Conservation (phyloP, 2,113 vertebrate species). For the Zapus hudsonius region DNA sequence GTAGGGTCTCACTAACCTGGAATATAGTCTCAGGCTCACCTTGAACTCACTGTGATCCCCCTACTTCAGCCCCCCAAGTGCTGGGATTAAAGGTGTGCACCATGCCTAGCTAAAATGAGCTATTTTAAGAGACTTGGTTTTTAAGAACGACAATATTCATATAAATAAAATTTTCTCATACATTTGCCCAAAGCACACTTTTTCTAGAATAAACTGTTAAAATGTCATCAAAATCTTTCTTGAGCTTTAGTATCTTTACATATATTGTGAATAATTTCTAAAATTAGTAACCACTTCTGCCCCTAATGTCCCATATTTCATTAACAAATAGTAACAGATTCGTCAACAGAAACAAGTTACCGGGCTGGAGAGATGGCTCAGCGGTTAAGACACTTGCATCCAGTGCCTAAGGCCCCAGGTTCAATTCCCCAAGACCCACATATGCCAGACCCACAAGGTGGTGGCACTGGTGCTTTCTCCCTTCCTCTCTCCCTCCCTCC, state of each 20-base stretch:
- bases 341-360: conserved; percentile 82
- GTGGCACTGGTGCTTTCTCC: too few species aligned
- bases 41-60: too few species aligned
- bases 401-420: too few species aligned
- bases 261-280: neutral
- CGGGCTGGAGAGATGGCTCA: too few species aligned
- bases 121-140: neutral
- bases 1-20: too few species aligned
- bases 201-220: conserved; percentile 1
- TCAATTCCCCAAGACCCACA: too few species aligned
- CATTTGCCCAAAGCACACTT: neutral
- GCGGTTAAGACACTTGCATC: too few species aligned
- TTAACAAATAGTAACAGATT: conserved; percentile 1
- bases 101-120: too few species aligned
- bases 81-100: too few species aligned
- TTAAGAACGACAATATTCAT: neutral
- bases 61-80: too few species aligned
- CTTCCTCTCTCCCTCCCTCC: too few species aligned
- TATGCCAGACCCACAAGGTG: too few species aligned
- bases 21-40: neutral
- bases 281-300: neutral
- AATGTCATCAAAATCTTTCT: neutral
- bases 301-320: neutral
- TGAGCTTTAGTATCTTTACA: neutral
- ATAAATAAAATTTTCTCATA: neutral